phyloP scores from a whole-genome alignment of 1,140 invertebrate genomes.

The Chelonus insularis region DNA sequence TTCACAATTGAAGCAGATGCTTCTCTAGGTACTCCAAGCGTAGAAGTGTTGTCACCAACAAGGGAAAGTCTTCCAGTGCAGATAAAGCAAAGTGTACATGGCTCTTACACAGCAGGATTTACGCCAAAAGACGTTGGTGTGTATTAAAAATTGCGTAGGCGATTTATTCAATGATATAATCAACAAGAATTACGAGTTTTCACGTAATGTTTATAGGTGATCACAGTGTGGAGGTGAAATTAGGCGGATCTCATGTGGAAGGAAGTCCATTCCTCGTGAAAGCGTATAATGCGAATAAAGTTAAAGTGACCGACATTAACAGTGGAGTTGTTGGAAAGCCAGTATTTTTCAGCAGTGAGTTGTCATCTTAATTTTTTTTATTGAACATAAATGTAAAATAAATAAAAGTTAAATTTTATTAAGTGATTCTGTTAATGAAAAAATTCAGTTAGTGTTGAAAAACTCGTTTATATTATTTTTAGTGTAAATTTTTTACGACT shows the following conservation, averaged over 20 bases:
- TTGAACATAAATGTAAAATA: no score
- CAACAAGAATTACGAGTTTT: neutral
- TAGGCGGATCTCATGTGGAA: slow-evolving; percentile 82
- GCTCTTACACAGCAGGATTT: slow-evolving; percentile 70
- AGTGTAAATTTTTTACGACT: no score
- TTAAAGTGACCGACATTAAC: slow-evolving; percentile 87
- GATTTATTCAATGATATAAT: slow-evolving; percentile 7
- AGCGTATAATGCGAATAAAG: slow-evolving; percentile 90
- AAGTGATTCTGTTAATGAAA: no score
- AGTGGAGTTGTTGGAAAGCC: slow-evolving; percentile 88
- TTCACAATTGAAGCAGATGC: slow-evolving; percentile 81
- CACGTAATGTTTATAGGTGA: slow-evolving; percentile 64
- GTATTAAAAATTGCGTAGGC: slow-evolving; percentile 31
- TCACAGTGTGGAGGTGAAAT: slow-evolving; percentile 88
- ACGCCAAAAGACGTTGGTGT: slow-evolving; percentile 85
- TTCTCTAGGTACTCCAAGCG: slow-evolving; percentile 72
- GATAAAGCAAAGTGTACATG: slow-evolving; percentile 56
- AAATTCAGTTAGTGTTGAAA: no score
- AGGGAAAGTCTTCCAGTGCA: slow-evolving; percentile 72
- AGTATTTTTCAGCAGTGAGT: slow-evolving; percentile 90
- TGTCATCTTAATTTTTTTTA: slow-evolving; percentile 45
- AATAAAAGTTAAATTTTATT: no score
- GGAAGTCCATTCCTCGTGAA: slow-evolving; percentile 94
- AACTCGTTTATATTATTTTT: no score
- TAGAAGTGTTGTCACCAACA: slow-evolving; percentile 78